phyloP scores from a whole-genome alignment of 2,888 invertebrate species.

The Phlogophora meticulosa region DNA sequence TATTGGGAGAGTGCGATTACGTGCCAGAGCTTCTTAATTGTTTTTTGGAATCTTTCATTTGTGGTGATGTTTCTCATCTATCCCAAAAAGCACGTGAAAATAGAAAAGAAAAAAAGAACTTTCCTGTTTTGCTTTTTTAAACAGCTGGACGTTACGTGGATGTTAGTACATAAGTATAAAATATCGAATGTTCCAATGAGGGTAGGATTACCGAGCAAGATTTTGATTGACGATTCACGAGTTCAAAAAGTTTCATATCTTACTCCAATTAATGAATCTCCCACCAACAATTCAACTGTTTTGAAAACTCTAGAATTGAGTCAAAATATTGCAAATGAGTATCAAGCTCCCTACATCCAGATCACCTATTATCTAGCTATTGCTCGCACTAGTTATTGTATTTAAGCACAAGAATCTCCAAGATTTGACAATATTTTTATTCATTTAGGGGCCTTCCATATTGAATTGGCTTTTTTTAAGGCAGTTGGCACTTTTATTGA shows the following conservation, averaged over 20 bases:
- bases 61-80: too few species aligned
- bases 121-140: too few species aligned
- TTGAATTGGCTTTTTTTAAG: too few species aligned
- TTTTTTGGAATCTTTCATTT: too few species aligned
- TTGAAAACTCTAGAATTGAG: slow-evolving; percentile 15
- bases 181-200: too few species aligned
- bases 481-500: slow-evolving; percentile 62
- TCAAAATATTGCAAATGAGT: slow-evolving; percentile 59
- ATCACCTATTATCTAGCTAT: slow-evolving; percentile 70
- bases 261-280: slow-evolving; percentile 15
- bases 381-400: slow-evolving; percentile 55
- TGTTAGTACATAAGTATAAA: slow-evolving; percentile 2
- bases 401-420: slow-evolving; percentile 64
- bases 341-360: slow-evolving; percentile 56
- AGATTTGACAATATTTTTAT: slow-evolving; percentile 68
- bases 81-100: too few species aligned
- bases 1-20: too few species aligned
- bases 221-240: too few species aligned
- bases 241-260: slow-evolving; percentile 7
- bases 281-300: slow-evolving; percentile 4
- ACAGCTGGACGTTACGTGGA: slow-evolving; percentile 1
- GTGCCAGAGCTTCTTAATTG: too few species aligned
- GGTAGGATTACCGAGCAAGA: too few species aligned
- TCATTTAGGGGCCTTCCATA: too few species aligned
- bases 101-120: too few species aligned